Evolutionary conservation across 1,140 invertebrate species (phyloP).

Genomic region (Platyura marginata): DNA sequence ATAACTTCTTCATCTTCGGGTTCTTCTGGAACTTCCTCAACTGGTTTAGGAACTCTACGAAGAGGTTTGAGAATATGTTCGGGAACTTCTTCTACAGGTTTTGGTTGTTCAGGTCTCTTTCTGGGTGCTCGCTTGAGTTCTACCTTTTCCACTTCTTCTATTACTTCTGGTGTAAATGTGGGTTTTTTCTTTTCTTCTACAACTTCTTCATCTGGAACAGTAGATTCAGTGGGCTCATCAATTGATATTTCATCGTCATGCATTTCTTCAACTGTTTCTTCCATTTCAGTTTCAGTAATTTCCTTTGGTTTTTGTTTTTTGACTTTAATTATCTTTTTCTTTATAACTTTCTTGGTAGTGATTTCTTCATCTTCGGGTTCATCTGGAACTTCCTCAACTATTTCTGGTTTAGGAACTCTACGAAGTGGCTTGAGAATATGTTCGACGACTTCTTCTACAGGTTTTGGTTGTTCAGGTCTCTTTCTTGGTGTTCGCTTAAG

Average conservation of each 20-base stretch:
- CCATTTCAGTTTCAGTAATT: slow-evolving; percentile 10
- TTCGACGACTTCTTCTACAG: slow-evolving; percentile 11
- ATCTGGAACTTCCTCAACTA: slow-evolving; percentile 17
- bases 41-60: no score
- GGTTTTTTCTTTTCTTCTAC: background rate
- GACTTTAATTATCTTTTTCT: slow-evolving; percentile 17
- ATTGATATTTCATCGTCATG: slow-evolving; percentile 6
- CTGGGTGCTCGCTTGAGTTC: slow-evolving; percentile 27
- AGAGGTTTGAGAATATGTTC: no score
- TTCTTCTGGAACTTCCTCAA: slow-evolving; percentile 13
- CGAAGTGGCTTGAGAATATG: no score
- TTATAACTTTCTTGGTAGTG: slow-evolving; percentile 16
- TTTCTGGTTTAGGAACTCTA: slow-evolving; percentile 11
- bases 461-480: slow-evolving; percentile 6
- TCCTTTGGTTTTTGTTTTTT: slow-evolving; percentile 20
- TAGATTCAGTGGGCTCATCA: slow-evolving; percentile 9
- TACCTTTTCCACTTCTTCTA: slow-evolving; percentile 22
- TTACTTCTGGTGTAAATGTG: slow-evolving; percentile 16
- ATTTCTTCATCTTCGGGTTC: slow-evolving; percentile 19
- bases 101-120: no score
- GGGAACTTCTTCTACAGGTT: no score
- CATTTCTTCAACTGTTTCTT: slow-evolving; percentile 11
- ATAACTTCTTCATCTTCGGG: slow-evolving; percentile 13
- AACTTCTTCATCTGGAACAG: no score
- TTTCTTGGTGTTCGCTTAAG: slow-evolving; percentile 5